phyloP scores from a whole-genome alignment of 2,797 vertebrate genomes.

The Smutsia gigantea region DNA sequence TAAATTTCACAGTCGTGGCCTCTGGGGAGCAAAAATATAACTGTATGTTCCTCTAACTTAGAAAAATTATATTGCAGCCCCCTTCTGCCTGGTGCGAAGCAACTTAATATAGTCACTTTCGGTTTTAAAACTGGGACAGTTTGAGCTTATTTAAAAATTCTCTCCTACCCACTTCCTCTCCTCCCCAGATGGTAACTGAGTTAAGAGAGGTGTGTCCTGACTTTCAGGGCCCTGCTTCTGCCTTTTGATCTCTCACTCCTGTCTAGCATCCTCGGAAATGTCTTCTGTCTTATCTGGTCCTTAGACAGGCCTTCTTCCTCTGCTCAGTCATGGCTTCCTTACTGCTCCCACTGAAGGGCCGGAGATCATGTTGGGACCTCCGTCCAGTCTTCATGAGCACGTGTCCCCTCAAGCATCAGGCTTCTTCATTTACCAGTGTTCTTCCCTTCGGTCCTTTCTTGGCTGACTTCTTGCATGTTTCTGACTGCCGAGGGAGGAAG shows the following conservation, averaged over 20 bases:
- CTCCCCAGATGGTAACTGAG: not conserved
- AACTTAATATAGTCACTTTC: not conserved
- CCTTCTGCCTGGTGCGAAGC: not conserved
- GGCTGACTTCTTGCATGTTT: not conserved
- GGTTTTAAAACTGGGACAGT: not conserved
- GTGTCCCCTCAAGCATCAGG: too few species aligned
- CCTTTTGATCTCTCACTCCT: not conserved
- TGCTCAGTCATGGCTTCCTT: not conserved
- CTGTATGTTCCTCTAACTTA: not conserved
- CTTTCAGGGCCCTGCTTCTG: not conserved
- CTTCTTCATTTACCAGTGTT: not conserved
- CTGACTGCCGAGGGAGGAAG: not conserved
- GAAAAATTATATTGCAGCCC: not conserved
- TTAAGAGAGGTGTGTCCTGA: not conserved
- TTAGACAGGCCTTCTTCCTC: not conserved
- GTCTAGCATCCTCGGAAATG: not conserved
- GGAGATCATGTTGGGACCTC: not conserved
- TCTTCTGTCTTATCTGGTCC: not conserved
- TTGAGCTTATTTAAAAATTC: not conserved
- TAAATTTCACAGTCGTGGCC: not conserved
- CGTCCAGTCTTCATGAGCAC: fast-evolving
- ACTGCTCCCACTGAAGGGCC: not conserved
- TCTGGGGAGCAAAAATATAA: not conserved
- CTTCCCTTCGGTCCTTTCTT: not conserved
- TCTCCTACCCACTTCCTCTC: too few species aligned